phyloP scores from a whole-genome alignment of 2,797 vertebrate genomes.

The Aphelocoma californica region DNA sequence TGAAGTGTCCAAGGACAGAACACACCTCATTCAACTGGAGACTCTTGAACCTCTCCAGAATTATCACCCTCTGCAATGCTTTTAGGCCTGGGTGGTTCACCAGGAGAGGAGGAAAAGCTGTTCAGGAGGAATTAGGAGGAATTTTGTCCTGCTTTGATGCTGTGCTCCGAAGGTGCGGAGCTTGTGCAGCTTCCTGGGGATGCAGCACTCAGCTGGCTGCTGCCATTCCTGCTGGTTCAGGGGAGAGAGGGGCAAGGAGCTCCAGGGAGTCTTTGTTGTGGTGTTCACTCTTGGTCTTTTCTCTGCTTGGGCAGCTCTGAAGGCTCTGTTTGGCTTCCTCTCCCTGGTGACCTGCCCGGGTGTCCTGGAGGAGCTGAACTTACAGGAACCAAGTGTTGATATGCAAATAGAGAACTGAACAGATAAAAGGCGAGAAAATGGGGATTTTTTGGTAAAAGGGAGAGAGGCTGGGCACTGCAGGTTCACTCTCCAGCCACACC shows the following conservation, averaged over 20 bases:
- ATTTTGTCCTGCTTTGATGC: fast-evolving
- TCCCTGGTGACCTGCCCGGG: neutral
- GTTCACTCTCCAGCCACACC: neutral
- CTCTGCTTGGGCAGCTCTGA: neutral
- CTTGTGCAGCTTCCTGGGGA: neutral
- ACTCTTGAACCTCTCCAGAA: neutral
- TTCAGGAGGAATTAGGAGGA: fast-evolving
- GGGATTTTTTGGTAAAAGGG: neutral
- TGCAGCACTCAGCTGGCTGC: neutral
- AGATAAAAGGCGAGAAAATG: neutral
- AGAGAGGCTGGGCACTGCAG: too few species aligned
- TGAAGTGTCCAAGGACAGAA: neutral
- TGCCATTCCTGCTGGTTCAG: fast-evolving
- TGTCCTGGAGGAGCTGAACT: neutral
- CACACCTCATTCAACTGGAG: fast-evolving
- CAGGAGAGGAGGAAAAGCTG: neutral
- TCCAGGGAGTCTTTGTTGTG: neutral
- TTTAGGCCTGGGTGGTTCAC: neutral
- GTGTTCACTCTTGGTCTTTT: fast-evolving
- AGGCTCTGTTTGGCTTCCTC: neutral
- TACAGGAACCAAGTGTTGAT: neutral
- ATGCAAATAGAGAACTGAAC: neutral
- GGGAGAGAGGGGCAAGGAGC: neutral
- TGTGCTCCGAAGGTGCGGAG: fast-evolving
- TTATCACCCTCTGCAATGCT: fast-evolving